phyloP scores from a whole-genome alignment of 2,888 invertebrate species.

The Nasonovia ribisnigri region DNA sequence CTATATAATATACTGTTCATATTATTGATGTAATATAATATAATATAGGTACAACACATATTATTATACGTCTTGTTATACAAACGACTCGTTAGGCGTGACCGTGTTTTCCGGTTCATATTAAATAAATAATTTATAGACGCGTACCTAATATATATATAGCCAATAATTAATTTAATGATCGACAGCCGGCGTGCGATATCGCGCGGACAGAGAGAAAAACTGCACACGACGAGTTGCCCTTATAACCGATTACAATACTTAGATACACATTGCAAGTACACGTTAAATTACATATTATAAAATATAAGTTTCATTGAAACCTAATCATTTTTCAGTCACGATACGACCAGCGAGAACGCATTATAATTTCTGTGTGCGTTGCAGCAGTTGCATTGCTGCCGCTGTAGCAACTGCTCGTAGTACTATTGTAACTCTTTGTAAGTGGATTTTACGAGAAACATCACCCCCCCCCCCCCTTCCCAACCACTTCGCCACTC shows the following conservation, averaged over 20 bases:
- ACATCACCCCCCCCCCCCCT: not conserved
- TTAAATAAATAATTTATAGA: not conserved
- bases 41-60: not conserved
- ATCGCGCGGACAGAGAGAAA: not conserved
- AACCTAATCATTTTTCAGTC: not conserved
- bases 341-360: not conserved
- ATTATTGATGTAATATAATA: not conserved
- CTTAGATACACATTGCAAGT: not conserved
- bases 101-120: not conserved
- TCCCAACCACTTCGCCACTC: not conserved
- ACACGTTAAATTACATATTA: not conserved
- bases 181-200: not conserved
- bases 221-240: not conserved
- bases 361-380: not conserved
- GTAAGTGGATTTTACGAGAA: constrained; percentile 12
- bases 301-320: not conserved
- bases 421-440: not conserved
- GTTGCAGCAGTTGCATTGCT: constrained; percentile 1
- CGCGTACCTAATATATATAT: not conserved
- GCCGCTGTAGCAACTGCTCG: not conserved
- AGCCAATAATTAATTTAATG: not conserved
- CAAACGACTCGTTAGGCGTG: not conserved
- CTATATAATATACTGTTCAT: not conserved
- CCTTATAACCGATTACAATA: not conserved
- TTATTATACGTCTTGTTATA: not conserved